Evolutionary conservation across 2,113 vertebrate genomes (phyloP).

Genomic region (Opisthocomus hoazin): DNA sequence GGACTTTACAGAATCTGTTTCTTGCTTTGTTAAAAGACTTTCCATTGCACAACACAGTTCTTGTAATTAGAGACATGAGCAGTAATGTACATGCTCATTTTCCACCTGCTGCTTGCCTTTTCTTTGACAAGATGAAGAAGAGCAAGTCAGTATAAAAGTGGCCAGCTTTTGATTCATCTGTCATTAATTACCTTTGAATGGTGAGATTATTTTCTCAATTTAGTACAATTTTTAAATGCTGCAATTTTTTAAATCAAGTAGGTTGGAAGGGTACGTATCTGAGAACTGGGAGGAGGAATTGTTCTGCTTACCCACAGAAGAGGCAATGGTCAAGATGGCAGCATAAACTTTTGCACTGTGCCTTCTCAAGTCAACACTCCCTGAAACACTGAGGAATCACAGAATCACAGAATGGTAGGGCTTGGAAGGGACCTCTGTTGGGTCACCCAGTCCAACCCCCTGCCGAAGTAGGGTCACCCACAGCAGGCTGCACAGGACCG

Average conservation of each 20-base stretch:
- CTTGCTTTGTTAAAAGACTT: not conserved
- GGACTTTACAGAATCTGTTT: not conserved
- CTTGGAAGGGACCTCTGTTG: no score
- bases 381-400: not conserved
- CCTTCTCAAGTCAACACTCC: not conserved
- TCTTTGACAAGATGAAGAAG: not conserved
- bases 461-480: no score
- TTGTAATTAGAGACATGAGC: not conserved
- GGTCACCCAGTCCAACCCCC: no score
- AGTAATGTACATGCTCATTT: not conserved
- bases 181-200: not conserved
- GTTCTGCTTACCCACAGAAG: not conserved
- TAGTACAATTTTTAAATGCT: not conserved
- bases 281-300: not conserved
- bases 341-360: not conserved
- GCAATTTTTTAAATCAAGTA: not conserved
- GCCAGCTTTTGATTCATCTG: not conserved
- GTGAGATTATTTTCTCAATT: not conserved
- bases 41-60: not conserved
- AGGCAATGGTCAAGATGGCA: not conserved
- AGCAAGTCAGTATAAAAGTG: not conserved
- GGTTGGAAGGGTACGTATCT: not conserved
- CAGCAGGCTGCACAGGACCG: no score
- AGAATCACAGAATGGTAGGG: no score
- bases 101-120: not conserved